Evolutionary conservation across 2,797 vertebrate species (phyloP).

Genomic region (Urosaurus nigricauda): DNA sequence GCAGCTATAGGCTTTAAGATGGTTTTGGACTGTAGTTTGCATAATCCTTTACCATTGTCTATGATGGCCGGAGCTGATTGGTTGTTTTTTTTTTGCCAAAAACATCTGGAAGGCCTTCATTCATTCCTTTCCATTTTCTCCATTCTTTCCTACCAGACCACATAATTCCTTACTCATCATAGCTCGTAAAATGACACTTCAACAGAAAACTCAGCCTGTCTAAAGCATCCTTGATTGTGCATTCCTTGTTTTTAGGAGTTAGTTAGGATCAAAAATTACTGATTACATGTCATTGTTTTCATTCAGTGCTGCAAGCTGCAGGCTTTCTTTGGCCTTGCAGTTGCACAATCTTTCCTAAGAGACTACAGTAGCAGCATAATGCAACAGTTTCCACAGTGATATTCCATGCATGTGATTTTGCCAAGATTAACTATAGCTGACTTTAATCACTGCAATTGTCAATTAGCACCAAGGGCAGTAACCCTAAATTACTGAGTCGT

Average conservation of each 20-base stretch:
- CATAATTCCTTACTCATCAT: not conserved
- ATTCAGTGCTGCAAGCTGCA: not conserved
- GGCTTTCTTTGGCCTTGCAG: not conserved
- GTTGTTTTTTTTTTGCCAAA: too few species aligned
- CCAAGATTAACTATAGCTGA: slow-evolving; percentile 20
- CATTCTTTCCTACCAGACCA: not conserved
- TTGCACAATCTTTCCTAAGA: not conserved
- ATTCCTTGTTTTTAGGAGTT: slow-evolving; percentile 11
- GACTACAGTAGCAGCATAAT: not conserved
- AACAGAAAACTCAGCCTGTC: not conserved
- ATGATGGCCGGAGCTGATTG: too few species aligned
- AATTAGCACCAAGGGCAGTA: slow-evolving; percentile 11
- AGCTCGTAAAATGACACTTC: not conserved
- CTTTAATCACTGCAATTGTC: slow-evolving; percentile 29
- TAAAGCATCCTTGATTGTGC: slow-evolving; percentile 40
- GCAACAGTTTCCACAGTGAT: not conserved
- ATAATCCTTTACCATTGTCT: too few species aligned
- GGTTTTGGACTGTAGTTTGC: too few species aligned
- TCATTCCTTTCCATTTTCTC: too few species aligned
- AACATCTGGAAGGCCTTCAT: too few species aligned
- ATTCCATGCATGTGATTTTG: slow-evolving; percentile 27
- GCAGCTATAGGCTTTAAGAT: too few species aligned
- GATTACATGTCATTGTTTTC: not conserved
- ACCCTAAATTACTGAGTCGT: slow-evolving; percentile 18
- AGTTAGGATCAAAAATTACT: not conserved